Base-by-base conservation (phyloP, 2,888 invertebrate species). In the Dasypolia templi region DNA sequence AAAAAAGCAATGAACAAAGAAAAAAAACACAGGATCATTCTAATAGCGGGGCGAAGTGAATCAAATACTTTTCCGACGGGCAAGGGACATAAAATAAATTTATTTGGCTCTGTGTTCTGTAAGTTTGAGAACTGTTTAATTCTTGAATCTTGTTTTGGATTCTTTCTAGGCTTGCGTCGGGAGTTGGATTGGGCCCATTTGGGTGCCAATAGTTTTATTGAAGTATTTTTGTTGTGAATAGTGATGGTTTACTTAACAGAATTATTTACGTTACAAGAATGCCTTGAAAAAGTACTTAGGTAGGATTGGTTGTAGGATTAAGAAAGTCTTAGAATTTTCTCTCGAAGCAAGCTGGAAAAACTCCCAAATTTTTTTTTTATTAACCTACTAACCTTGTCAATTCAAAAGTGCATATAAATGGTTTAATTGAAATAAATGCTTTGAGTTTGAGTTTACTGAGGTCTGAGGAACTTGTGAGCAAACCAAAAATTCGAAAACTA, bases 21-120 rank as follows among this genome's bases (percentile, higher is more conserved):
- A 90, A 89, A 92, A 92, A 89, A 89, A 92, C 89, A 89, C 88
- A 89, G 91, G 92, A 94, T 94, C 94, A 94, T 92, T 94, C 80
- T 80, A 84, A 86, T 81, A 78, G 81, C 81, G 83, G 90, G 91
- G 90, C 87, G 91, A 90, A 92, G 92, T 93, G 94, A 94, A 94
- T 94, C 93, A 94, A 94, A 94, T 92, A 91, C 93, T 93, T 92
- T 89, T 87, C 89, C 88, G 89, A 87, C 85, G 85, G 88, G 89
- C 89, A 87, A 90, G 90, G 69, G 72, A 82, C 85, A 77, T 82
- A 83, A 79, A 87, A 89, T 89, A 87, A 91, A 92, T 92, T 91
- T 92, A 93, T 93, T 92, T 92, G 91, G 89, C 89, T 92, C 90
- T 87, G 88, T 86, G 87, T 88, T 86, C 88, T 83, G 84, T 85